phyloP scores from a whole-genome alignment of 2,797 vertebrate species.

The Anguilla obscura region DNA sequence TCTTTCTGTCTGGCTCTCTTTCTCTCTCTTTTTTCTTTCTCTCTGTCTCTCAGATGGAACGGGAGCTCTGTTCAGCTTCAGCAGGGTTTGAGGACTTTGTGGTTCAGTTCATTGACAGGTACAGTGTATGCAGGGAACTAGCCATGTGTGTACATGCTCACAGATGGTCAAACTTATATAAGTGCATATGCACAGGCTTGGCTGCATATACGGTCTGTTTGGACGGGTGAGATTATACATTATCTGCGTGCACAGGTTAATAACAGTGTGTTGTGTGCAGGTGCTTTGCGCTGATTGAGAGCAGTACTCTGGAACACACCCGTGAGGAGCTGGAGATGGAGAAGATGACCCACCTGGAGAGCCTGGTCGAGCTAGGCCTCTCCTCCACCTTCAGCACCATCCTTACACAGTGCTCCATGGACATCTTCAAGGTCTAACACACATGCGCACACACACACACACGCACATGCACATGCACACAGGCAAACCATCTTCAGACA shows the following conservation, averaged over 20 bases:
- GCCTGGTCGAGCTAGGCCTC: conserved; percentile 90
- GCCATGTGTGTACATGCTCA: neutral
- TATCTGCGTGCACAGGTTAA: neutral
- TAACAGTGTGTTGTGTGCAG: conserved; percentile 60
- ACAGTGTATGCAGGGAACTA: conserved; percentile 10
- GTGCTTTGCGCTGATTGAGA: conserved; percentile 97
- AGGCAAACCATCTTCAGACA: neutral
- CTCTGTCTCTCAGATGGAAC: conserved; percentile 78
- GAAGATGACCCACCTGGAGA: conserved; percentile 98
- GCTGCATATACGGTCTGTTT: conserved; percentile 68
- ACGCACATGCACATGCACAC: neutral
- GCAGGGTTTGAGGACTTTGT: conserved; percentile 99
- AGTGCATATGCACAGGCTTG: neutral
- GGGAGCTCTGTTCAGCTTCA: conserved; percentile 91
- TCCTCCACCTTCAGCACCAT: conserved; percentile 98
- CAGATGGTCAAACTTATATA: neutral
- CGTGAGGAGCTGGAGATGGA: conserved; percentile 96
- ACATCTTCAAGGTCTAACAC: conserved; percentile 90
- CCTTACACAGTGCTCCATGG: conserved; percentile 93
- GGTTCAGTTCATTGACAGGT: conserved; percentile 98
- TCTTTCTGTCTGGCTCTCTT: neutral
- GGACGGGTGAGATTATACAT: neutral
- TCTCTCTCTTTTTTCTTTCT: conserved; percentile 5
- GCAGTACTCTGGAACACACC: conserved; percentile 94
- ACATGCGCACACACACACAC: neutral